phyloP scores from a whole-genome alignment of 2,888 invertebrate species.

The Notodonta ziczac region DNA sequence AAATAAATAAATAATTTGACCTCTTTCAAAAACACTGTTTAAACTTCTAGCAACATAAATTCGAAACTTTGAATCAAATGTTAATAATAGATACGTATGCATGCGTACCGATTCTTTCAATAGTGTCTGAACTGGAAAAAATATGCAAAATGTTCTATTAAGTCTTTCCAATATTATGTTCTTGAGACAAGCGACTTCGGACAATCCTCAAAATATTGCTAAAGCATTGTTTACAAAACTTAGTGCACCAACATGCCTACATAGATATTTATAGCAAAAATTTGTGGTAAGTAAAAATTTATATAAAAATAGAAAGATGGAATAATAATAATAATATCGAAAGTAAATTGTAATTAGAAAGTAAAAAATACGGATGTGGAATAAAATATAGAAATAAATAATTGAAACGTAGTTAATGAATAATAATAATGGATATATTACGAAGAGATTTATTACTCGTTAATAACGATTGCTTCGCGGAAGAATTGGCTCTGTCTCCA shows the following conservation, averaged over 20 bases:
- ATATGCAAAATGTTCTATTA: constrained; percentile 54
- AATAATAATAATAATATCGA: constrained; percentile 28
- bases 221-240: constrained; percentile 59
- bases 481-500: constrained; percentile 99
- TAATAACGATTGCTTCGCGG: constrained; percentile 96
- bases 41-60: constrained; percentile 16
- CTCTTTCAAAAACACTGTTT: constrained; percentile 28
- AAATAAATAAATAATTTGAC: background rate
- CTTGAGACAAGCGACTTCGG: constrained; percentile 44
- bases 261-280: constrained; percentile 55
- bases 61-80: constrained; percentile 21
- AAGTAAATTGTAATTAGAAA: constrained; percentile 42
- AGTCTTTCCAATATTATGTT: constrained; percentile 45
- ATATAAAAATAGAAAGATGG: constrained; percentile 46
- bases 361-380: constrained; percentile 59
- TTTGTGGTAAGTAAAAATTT: constrained; percentile 47
- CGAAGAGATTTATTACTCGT: constrained; percentile 89
- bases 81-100: constrained; percentile 48
- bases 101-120: constrained; percentile 77
- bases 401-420: constrained; percentile 73
- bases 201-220: constrained; percentile 47
- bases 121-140: constrained; percentile 71
- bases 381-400: constrained; percentile 69
- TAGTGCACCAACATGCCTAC: constrained; percentile 75
- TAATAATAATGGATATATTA: constrained; percentile 81